Percentiles rank a stretch among this genome's conserved stretches.
Evolutionary conservation across 1,140 invertebrate genomes (phyloP).

Genomic region (Drosophila athabasca): DNA sequence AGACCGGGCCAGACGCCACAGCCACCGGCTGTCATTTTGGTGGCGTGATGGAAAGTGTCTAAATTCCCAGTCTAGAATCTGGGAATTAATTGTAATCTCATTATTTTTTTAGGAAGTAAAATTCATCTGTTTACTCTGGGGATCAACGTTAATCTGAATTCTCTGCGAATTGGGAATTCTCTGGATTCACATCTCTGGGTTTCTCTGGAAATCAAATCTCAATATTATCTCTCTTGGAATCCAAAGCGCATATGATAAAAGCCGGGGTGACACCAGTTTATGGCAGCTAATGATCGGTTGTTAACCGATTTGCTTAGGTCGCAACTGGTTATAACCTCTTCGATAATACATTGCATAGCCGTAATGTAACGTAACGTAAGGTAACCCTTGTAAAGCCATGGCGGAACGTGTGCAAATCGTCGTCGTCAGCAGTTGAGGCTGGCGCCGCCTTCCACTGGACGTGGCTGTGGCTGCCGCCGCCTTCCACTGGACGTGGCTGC

Average conservation of each 20-base stretch:
- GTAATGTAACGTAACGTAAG: constrained; percentile 18
- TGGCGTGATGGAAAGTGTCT: constrained; percentile 39
- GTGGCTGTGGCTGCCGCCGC: neutral
- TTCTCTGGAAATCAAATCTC: no score
- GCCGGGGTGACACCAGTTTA: constrained; percentile 15
- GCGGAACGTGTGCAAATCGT: constrained; percentile 30
- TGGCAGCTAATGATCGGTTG: constrained; percentile 26
- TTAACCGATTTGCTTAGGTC: constrained; percentile 58
- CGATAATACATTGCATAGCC: constrained; percentile 4
- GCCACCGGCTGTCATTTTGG: constrained; percentile 20
- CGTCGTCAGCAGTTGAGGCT: no score
- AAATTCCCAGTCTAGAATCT: constrained; percentile 19
- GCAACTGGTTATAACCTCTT: constrained; percentile 58
- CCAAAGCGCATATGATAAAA: no score
- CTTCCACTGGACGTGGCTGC: constrained; percentile 22
- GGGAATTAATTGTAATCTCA: neutral
- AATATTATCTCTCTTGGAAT: no score
- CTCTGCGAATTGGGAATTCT: no score
- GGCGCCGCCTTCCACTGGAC: constrained; percentile 18
- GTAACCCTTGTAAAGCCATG: constrained; percentile 42
- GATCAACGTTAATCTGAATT: no score
- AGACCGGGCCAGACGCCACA: constrained; percentile 29
- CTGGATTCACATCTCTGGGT: no score
- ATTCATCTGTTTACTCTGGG: no score
- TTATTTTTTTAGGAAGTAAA: no score